Percentiles rank a stretch among this genome's conserved stretches.
Conservation (phyloP, 2,888 invertebrate genomes). For the Trichopria drosophilae region DNA sequence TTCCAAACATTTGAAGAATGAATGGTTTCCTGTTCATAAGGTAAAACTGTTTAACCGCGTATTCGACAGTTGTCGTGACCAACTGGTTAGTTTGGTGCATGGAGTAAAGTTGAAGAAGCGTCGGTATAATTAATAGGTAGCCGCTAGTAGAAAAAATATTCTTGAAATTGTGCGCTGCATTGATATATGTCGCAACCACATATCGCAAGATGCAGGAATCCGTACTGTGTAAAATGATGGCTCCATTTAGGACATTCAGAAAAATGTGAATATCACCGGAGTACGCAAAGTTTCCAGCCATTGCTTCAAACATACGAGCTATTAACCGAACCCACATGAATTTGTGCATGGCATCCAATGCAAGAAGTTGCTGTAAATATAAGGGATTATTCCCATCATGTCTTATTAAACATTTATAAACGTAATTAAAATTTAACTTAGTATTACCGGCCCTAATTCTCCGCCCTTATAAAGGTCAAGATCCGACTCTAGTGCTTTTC, state of each 20-base stretch:
- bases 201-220: slow-evolving; percentile 93
- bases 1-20: slow-evolving; percentile 98
- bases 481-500: slow-evolving; percentile 96
- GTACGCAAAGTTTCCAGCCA: slow-evolving; percentile 96
- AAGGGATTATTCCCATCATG: neutral
- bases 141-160: slow-evolving; percentile 98
- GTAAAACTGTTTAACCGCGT: slow-evolving; percentile 98
- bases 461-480: slow-evolving; percentile 89
- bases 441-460: slow-evolving; percentile 83
- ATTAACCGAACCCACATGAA: slow-evolving; percentile 98
- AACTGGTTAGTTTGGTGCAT: slow-evolving; percentile 96
- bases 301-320: slow-evolving; percentile 95
- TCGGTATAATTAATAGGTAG: slow-evolving; percentile 96
- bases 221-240: slow-evolving; percentile 94
- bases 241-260: slow-evolving; percentile 95
- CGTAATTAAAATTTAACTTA: slow-evolving; percentile 17
- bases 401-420: neutral
- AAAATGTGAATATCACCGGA: slow-evolving; percentile 97
- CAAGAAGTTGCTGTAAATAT: slow-evolving; percentile 72
- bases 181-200: slow-evolving; percentile 96
- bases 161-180: slow-evolving; percentile 97
- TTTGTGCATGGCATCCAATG: slow-evolving; percentile 95
- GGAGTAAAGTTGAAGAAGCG: slow-evolving; percentile 92
- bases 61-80: slow-evolving; percentile 94
- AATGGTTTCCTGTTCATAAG: slow-evolving; percentile 97